Base-by-base conservation (phyloP, 2,888 invertebrate species). In the Eupithecia abbreviata region DNA sequence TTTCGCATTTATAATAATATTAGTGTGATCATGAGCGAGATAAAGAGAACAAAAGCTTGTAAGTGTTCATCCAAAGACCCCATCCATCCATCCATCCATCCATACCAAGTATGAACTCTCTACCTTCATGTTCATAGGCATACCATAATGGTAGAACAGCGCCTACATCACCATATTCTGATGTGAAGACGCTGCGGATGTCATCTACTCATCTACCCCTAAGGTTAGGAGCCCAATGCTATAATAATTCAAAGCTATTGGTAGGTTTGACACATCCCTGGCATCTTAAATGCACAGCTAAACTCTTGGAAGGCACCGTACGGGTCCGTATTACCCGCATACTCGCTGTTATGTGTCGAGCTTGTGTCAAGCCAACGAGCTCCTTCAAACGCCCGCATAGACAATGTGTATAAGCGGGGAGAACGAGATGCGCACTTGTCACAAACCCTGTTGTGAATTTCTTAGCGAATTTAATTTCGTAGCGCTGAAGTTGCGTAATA, bases 391-490 rank as follows among this genome's bases (percentile, higher is more conserved):
- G 18, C 58, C 10, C 58, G 18, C 58, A 58, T 58, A 58, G 58
- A 62, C 62, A 62, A 62, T 62, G 62, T 30, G 12, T 30, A 30
- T 30, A 62, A 62, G n/a, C 45, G 67, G 67, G 45, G 45, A 72
- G 73, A 73, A 67, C 78, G 76, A 58, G 67, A 65, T 62, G 62
- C 62, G 43, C 67, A 72, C 72, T 74, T 76, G 78, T 76, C 78
- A 73, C 74, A 72, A 77, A 73, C 73, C 71, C 74, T 72, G 78
- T 76, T 78, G 76, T 76, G 78, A 78, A 78, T 78, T 78, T 78
- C 75, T 78, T 76, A 76, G 78, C 71, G 78, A 82, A 79, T 79
- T 80, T 79, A 77, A 79, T 80, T 82, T 79, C 62, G 78, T 73
- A 49, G 74, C 72, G 74, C 71, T 71, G 72, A 73, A 77, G 75